Evolutionary conservation across 2,113 vertebrate genomes (phyloP), one percentile per base, ranked within the genome.

Genomic region (Lycaon pictus): DNA sequence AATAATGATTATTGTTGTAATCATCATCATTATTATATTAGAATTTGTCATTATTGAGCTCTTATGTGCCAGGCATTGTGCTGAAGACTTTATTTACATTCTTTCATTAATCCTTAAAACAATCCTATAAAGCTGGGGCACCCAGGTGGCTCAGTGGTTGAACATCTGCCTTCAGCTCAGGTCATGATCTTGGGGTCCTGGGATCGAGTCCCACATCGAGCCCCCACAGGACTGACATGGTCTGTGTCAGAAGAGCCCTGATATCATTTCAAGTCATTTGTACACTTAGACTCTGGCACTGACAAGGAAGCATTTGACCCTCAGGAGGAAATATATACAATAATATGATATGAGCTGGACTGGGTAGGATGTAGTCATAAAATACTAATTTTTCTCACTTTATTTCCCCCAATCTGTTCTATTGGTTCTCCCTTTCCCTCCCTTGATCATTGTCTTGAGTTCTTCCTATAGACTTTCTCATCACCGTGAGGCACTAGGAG

Each of bases 31-130:
- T 53, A 58, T 89, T 17, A 35, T 55, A 27, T 79, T 93, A 29
- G 13, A 95, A 67, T 83, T 60, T 85, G 67, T 15, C 3, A 22
- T 83, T 88, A 86, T 12, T 93, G 65, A 88, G 56, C n/a, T 83
- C 27, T 82, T 63, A 55, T 0, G 35, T 87, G 55, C 2, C 63
- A 96, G 48, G 74, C 2, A 93, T 43, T 60, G 27, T 88, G 51
- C 63, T 58, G 87, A 93, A 83, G 51, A 10, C n/a, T 91, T 97
- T 72, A 92, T 71, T 88, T 69, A 85, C 4, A 74, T 13, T 79
- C 32, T 79, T 67, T 62, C 81, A 80, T 79, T 69, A 82, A 81
- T 37, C 53, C n/a, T 91, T 85, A 86, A 95, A 93, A 79, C 32
- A 90, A 23, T 35, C 11, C 63, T 88, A 20, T 74, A 43, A 84